Base-by-base conservation (phyloP, 2,113 vertebrate genomes). In the Pithys albifrons region DNA sequence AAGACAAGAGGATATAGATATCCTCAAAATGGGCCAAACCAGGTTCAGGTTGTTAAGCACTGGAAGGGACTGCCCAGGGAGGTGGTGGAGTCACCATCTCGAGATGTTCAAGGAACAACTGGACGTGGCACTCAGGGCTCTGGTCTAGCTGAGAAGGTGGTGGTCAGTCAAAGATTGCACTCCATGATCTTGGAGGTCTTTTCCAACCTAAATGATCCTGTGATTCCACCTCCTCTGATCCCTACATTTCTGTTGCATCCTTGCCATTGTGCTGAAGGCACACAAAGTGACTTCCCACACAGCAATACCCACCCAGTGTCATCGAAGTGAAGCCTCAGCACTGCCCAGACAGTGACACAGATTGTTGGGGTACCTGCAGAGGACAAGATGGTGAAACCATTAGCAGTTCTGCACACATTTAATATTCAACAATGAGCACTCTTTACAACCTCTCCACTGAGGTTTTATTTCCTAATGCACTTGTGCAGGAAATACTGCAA, bases 281-380 rank as follows among this genome's bases (percentile, higher is more conserved):
- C 1, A 1, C 19, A 52, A 29, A 37, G 43, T 6, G 1, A 1
- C 35, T 65, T 62, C 45, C 58, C 69, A 24, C 2, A 0, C 14
- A 13, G 7, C 2, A 7, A 25, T 74, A 98, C 98, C 19, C 97
- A 99, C 99, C 99, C 99, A 2, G 97, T 98, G 79, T 99, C 97
- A 62, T 99, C 98, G 28, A 99, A 99, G 95, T 99, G 99, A 48
- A 99, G 98, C 76, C 99, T 98, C 91, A 99, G 97, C 62, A 99
- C 98, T 1, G 99, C 99, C 99, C 99, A 99, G 87, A 99, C 98
- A 0, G 98, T 99, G 91, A 99, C 99, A 81, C 99, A 99, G 72
- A 99, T 98, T 8, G 99, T 99, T 12, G 99, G 99, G n/a, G 99
- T 99, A 54, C 99, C 99, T 99, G 97, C 9, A 92, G 93, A 7